These are phyloP conservation scores for Aethes cnicana DNA, from an alignment of 2,888 invertebrate genomes.

Conservation along the genomic window DNA sequence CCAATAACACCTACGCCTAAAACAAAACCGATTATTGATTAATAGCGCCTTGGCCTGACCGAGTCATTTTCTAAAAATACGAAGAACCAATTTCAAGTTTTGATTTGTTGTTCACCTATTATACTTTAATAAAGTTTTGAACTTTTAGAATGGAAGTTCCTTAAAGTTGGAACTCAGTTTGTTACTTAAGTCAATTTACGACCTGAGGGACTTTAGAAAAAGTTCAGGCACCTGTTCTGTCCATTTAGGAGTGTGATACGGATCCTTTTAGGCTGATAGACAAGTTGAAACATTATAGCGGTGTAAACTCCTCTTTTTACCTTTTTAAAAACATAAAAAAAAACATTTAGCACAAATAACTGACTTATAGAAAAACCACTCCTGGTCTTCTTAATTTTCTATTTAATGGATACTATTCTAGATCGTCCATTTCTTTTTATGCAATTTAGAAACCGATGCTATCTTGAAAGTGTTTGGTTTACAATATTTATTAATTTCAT, in stretches of 20 bases:
- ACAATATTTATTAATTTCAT: neutral
- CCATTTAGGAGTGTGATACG: slow-evolving; percentile 63
- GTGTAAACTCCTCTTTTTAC: neutral
- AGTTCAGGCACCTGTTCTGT: slow-evolving; percentile 69
- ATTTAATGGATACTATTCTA: too few relatives aligned
- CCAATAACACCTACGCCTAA: slow-evolving; percentile 41
- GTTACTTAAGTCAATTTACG: slow-evolving; percentile 73
- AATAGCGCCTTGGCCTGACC: slow-evolving; percentile 35
- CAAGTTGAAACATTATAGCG: slow-evolving; percentile 34
- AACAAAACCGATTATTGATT: slow-evolving; percentile 46
- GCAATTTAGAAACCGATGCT: too few relatives aligned
- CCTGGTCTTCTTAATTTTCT: too few relatives aligned
- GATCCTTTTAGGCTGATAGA: slow-evolving; percentile 41
- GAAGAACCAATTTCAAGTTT: slow-evolving; percentile 29
- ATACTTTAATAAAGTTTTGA: slow-evolving; percentile 58
- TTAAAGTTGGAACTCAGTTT: slow-evolving; percentile 58
- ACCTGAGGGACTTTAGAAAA: slow-evolving; percentile 61
- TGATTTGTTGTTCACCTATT: slow-evolving; percentile 59
- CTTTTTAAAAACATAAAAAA: neutral
- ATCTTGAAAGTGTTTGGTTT: too few relatives aligned
- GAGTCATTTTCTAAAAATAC: slow-evolving; percentile 23
- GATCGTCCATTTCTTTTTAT: too few relatives aligned
- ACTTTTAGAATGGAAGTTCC: slow-evolving; percentile 29
- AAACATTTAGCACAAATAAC: too few relatives aligned
- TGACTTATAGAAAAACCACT: too few relatives aligned